Evolutionary conservation across 2,113 vertebrate species (phyloP).

Genomic region (Arothron firmamentum): DNA sequence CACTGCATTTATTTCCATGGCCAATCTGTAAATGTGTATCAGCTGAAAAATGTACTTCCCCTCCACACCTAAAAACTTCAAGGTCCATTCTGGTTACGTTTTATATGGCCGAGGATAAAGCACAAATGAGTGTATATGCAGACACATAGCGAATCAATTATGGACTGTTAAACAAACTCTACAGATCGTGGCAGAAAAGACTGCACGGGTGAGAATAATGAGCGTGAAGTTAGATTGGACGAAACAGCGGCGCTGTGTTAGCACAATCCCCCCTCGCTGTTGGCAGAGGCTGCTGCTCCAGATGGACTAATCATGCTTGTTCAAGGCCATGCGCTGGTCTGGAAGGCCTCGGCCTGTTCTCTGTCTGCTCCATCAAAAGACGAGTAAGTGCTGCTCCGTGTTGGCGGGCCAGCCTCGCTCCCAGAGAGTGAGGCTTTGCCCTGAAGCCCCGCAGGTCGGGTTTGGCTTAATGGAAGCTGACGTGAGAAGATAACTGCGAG

Average conservation of each 20-base stretch:
- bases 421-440: constrained; percentile 26
- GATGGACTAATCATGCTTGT: constrained; percentile 64
- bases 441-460: constrained; percentile 14
- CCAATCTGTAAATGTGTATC: constrained; percentile 41
- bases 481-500: constrained; percentile 40
- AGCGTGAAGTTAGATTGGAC: constrained; percentile 57
- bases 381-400: constrained; percentile 37
- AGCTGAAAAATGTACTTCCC: constrained; percentile 28
- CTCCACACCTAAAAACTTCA: constrained; percentile 47
- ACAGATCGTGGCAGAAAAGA: constrained; percentile 34
- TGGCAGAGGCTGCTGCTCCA: constrained; percentile 57
- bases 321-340: constrained; percentile 61
- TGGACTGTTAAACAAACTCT: constrained; percentile 58
- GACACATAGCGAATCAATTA: constrained; percentile 60
- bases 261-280: constrained; percentile 58
- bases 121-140: constrained; percentile 53
- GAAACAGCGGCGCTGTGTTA: constrained; percentile 52
- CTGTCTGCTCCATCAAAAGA: constrained; percentile 42
- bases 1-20: constrained; percentile 35
- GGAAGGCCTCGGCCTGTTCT: constrained; percentile 50
- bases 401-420: constrained; percentile 19
- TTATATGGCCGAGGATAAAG: constrained; percentile 47
- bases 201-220: constrained; percentile 54
- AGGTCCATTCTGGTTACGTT: constrained; percentile 34
- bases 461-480: constrained; percentile 51